A percentile compares a stretch with the other conserved stretches of the same genome.
Conservation (phyloP, 1,140 invertebrate species). For the Vanessa atalanta region DNA sequence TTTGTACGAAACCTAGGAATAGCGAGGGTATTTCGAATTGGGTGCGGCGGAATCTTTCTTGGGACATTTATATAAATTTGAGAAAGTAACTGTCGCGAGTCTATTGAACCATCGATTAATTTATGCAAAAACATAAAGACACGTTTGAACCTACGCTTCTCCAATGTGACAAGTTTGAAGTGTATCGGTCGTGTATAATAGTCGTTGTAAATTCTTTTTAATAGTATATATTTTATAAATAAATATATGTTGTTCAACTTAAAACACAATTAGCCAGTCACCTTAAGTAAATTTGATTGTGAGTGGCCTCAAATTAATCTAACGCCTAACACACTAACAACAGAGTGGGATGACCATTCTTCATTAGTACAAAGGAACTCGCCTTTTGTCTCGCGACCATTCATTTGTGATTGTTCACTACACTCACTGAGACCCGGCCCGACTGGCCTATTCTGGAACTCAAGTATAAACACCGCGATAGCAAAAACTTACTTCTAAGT, state of each 20-base stretch:
- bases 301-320: constrained; percentile 64
- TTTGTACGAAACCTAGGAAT: no score
- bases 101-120: no score
- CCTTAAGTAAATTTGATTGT: constrained; percentile 37
- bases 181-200: no score
- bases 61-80: no score
- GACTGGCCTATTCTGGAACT: constrained; percentile 51
- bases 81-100: no score
- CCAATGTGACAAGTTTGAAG: no score
- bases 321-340: constrained; percentile 69
- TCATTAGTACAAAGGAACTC: constrained; percentile 76
- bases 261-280: constrained; percentile 29
- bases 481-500: not conserved
- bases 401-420: constrained; percentile 73
- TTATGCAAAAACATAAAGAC: no score
- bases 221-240: no score
- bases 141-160: no score
- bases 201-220: no score
- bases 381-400: constrained; percentile 72
- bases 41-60: no score
- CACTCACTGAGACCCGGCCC: constrained; percentile 40
- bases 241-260: not conserved
- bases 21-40: no score
- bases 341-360: constrained; percentile 73
- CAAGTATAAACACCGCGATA: not conserved